Evolutionary conservation across 2,888 invertebrate species (phyloP), one percentile per base, ranked within the genome.

Genomic region (Trichogramma dendrolimi): DNA sequence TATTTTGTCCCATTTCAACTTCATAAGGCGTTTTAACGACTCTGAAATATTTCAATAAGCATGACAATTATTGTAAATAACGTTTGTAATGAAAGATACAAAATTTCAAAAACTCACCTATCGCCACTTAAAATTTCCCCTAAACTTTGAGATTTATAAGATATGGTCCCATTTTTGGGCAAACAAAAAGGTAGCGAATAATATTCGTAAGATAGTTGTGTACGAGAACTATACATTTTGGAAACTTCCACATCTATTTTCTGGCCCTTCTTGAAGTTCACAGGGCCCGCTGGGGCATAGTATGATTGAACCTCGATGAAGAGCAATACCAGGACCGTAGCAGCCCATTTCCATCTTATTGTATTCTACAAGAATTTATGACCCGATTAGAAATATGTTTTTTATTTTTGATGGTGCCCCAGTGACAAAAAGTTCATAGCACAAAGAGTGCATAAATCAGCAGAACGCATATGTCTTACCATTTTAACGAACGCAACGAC

Each of bases 121-220:
- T 98, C 98, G n/a, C 98, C 97, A 69, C 97, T 85, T 67, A 98
- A 81, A 27, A 98, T 94, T 83, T 98, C 98, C 53, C 97, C 97
- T 64, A 98, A 84, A 82, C 98, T 99, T 81, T 98, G 97, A 1
- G 96, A 91, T 81, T 96, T 96, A 78, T 96, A 97, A 57, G 88
- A 85, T 70, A 92, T 83, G 51, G 89, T 88, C 11, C 89, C 91
- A 80, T 90, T 91, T 79, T 88, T 88, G 5, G 98, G 97, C 74
- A 88, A 84, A 80, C 98, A 98, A 75, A 98, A 91, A 55, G 91
- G 92, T 62, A 98, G 81, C 0, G 95, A 94, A 81, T 98, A 98
- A 83, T 97, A 99, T 80, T 96, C 96, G 75, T 95, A 98, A 1
- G 98, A 98, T 74, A 98, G 83, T 80, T 98, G 96, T 27, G 97